phyloP scores from a whole-genome alignment of 2,888 invertebrate genomes.

The Caenorhabditis plicata region DNA sequence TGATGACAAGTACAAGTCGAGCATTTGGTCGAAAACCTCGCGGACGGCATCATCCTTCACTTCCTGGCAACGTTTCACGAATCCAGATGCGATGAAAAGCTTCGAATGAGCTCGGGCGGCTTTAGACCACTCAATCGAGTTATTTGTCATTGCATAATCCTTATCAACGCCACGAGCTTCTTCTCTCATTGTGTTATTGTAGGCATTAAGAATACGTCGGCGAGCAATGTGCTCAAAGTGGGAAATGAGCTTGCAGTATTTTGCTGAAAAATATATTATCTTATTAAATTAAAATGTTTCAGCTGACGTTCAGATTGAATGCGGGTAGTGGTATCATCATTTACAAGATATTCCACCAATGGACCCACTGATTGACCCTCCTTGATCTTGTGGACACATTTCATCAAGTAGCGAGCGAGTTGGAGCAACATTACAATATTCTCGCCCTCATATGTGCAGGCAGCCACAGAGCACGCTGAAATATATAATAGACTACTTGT shows the following conservation, averaged over 20 bases:
- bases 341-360: conserved; percentile 16
- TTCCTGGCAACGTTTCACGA: conserved; percentile 47
- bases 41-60: conserved; percentile 72
- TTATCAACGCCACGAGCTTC: conserved; percentile 26
- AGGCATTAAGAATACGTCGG: conserved; percentile 18
- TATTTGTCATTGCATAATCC: conserved; percentile 44
- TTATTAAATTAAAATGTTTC: too few species aligned
- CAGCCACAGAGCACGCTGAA: conserved; percentile 70
- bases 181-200: conserved; percentile 27
- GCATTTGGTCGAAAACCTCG: conserved; percentile 74
- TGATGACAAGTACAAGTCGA: conserved; percentile 74
- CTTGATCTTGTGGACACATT: conserved; percentile 65
- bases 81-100: conserved; percentile 34
- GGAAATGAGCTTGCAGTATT: conserved; percentile 17
- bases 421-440: conserved; percentile 89
- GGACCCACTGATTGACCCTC: conserved; percentile 12
- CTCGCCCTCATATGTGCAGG: conserved; percentile 93
- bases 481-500: too few species aligned
- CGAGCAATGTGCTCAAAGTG: conserved; percentile 39
- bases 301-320: too few species aligned
- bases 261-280: conserved; percentile 28
- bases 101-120: conserved; percentile 35
- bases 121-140: conserved; percentile 44
- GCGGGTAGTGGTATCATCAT: too few species aligned
- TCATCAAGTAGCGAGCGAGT: conserved; percentile 76